Conservation (phyloP, 2,113 vertebrate species). For the Perca fluviatilis region DNA sequence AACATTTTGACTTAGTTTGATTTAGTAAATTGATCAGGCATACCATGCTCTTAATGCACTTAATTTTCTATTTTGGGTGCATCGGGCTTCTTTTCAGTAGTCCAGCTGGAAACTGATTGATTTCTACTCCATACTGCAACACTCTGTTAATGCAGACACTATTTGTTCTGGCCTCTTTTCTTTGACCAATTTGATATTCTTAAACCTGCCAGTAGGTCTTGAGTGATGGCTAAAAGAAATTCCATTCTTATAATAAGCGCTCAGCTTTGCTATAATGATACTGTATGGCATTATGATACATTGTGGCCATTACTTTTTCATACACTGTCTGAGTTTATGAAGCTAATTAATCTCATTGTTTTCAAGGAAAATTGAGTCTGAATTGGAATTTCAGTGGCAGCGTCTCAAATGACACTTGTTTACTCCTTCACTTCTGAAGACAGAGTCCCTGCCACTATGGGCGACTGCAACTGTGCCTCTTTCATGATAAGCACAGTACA, state of each 20-base stretch:
- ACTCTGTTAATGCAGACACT: constrained; percentile 1
- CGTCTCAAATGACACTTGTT: constrained; percentile 59
- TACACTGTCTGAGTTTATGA: constrained; percentile 50
- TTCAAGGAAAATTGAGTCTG: constrained; percentile 60
- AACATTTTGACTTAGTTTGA: background rate
- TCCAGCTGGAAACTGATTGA: constrained; percentile 8
- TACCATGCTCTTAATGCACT: background rate
- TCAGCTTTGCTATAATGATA: constrained; percentile 43
- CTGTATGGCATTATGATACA: constrained; percentile 44
- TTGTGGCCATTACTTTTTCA: constrained; percentile 47
- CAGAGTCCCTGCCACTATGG: constrained; percentile 17
- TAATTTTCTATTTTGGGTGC: constrained; percentile 10
- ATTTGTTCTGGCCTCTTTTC: constrained; percentile 8
- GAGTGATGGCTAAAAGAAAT: constrained; percentile 36
- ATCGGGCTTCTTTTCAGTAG: background rate
- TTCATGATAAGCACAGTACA: constrained; percentile 69
- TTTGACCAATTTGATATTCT: constrained; percentile 5
- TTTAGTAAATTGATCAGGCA: constrained; percentile 4
- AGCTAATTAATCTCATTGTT: constrained; percentile 62
- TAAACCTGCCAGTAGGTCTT: constrained; percentile 17
- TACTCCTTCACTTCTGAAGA: constrained; percentile 39
- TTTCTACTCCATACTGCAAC: constrained; percentile 6
- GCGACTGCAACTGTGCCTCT: constrained; percentile 34
- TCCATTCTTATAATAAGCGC: constrained; percentile 35
- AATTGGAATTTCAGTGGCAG: constrained; percentile 46